phyloP scores from a whole-genome alignment of 2,797 vertebrate genomes.

The Fistularia tabacaria region DNA sequence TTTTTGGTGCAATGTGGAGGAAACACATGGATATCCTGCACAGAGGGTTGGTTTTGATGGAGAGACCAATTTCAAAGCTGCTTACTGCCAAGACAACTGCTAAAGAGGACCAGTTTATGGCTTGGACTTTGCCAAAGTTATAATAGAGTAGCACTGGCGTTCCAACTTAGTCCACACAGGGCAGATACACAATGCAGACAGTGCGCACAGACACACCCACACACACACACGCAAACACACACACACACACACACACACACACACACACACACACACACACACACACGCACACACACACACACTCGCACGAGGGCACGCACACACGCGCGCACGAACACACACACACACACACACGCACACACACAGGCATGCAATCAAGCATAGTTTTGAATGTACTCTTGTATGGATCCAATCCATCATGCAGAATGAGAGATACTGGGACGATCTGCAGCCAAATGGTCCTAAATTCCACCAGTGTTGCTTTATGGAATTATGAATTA shows the following conservation, averaged over 20 bases:
- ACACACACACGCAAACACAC: slow-evolving; percentile 27
- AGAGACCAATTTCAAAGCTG: slow-evolving; percentile 32
- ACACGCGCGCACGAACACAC: slow-evolving; percentile 24
- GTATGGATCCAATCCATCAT: slow-evolving; percentile 47
- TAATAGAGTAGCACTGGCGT: slow-evolving; percentile 62
- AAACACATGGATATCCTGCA: slow-evolving; percentile 39
- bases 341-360: slow-evolving; percentile 33
- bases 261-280: slow-evolving; percentile 21
- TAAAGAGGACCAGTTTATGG: slow-evolving; percentile 62
- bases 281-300: slow-evolving; percentile 29
- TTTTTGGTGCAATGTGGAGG: slow-evolving; percentile 35
- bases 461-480: slow-evolving; percentile 66
- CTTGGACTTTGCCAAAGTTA: slow-evolving; percentile 59
- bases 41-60: slow-evolving; percentile 25
- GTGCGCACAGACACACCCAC: slow-evolving; percentile 23
- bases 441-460: slow-evolving; percentile 64
- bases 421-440: slow-evolving; percentile 53
- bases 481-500: slow-evolving; percentile 76
- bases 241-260: slow-evolving; percentile 27
- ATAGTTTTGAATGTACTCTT: not conserved
- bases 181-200: slow-evolving; percentile 34
- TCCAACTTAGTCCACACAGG: slow-evolving; percentile 44
- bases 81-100: slow-evolving; percentile 58
- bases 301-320: slow-evolving; percentile 26
- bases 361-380: slow-evolving; percentile 15